Evolutionary conservation across 2,797 vertebrate genomes (phyloP).

Genomic region (Netta rufina): DNA sequence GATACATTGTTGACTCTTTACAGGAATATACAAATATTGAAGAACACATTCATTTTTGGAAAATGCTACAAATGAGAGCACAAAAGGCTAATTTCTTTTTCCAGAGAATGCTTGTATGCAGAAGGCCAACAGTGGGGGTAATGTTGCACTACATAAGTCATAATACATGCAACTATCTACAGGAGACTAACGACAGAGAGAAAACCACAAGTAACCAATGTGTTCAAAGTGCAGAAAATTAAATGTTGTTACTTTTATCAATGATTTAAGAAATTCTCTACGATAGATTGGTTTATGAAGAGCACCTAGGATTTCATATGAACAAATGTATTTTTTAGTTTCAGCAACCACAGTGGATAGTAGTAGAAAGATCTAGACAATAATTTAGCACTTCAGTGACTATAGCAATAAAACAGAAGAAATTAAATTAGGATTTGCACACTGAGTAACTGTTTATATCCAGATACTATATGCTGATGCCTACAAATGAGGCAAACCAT

Average conservation of each 20-base stretch:
- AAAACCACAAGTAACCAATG: neutral
- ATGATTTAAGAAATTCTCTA: neutral
- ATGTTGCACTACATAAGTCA: neutral
- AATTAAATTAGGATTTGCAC: neutral
- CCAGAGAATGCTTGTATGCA: neutral
- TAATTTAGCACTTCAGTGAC: neutral
- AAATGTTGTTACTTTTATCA: neutral
- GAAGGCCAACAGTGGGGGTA: neutral
- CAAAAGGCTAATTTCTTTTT: conserved; percentile 11
- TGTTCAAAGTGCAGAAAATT: conserved; percentile 18
- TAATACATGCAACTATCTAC: neutral
- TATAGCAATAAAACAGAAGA: neutral
- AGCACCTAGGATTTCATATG: neutral
- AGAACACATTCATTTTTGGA: neutral
- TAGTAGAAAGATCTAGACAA: neutral
- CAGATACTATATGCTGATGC: neutral
- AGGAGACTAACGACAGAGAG: neutral
- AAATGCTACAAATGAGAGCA: neutral
- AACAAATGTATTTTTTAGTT: neutral
- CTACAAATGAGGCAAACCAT: neutral
- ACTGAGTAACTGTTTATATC: neutral
- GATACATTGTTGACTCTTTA: neutral
- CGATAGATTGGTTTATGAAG: neutral
- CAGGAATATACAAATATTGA: neutral
- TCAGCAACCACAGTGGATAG: neutral